Evolutionary conservation across 2,113 vertebrate genomes (phyloP), one percentile per base, ranked within the genome.

Genomic region (Poecile atricapillus): DNA sequence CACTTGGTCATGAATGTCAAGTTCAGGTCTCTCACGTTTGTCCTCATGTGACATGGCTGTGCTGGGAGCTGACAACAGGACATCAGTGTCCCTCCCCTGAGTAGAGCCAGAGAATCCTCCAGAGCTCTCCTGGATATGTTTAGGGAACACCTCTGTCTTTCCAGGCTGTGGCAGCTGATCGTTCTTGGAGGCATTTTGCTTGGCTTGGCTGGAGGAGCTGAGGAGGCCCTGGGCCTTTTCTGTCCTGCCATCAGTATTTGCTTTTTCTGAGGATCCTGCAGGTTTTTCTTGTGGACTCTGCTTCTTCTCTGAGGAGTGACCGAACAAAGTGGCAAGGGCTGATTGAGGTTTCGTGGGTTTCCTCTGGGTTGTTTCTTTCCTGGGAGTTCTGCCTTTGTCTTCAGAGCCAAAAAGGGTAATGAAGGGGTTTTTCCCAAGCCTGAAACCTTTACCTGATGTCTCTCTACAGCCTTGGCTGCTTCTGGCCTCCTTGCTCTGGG

Each of bases 271-370:
- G 39, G 76, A 27, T 37, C 69, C 65, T 17, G 68, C 19, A 86
- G 70, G 64, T 7, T 87, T 64, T 71, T 96, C 93, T 53, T 4
- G 76, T 65, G 69, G 77, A 46, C 24, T 91, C 49, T 96, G 90
- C n/a, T 94, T 94, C 67, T 96, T 98, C 53, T 97, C 98, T 49
- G 94, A 87, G 59, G 98, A 97, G 11, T 96, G 95, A 75, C 98
- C 97, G 84, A 98, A 97, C 39, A 98, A 95, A 69, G 97, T 98
- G 86, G 95, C 97, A 13, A 98, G 87, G 43, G 98, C 88, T 80
- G 98, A 98, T 20, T 94, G 93, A 3, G 97, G 68, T 90, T 98
- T 98, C 2, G 14, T 60, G 31, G 89, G 7, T 96, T 98, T 98
- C 67, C 92, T 98, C 58, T 31, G 82, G 14, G 95, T 68, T 73